Base-by-base conservation (phyloP, 2,797 vertebrate species). In the Labroides dimidiatus region DNA sequence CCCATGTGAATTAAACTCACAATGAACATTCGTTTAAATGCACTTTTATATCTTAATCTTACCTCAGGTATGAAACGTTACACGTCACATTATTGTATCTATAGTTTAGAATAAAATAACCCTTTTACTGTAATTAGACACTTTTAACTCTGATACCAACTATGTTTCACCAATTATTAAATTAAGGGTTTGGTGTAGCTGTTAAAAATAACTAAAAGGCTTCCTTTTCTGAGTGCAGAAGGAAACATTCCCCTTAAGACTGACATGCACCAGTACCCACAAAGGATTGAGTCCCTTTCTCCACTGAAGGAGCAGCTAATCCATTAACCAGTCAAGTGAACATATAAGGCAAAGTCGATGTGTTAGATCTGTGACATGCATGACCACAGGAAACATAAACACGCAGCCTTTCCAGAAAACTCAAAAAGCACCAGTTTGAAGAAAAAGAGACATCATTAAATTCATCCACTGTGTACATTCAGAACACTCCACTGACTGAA, bases 291-390 rank as follows among this genome's bases (percentile, higher is more conserved):
- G 48, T 74, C 19, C 60, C 42, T 69, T 81, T 50, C 51, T 73
- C 69, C 36, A 64, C 27, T 77, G 70, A 57, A 69, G 60, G 52
- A 63, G 21, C 50, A 52, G 67, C 69, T 79, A 72, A 86, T 81
- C 72, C 61, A 89, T 84, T 77, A 78, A 77, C 57, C 61, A 78
- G 63, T 23, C 56, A 24, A 76, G 56, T 71, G 76, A 67, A 77
- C 19, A 30, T 55, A 50, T 50, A 6, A 59, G 56, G 41, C 59
- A 24, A 14, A 69, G 58, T 19, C 53, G 57, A 43, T 10, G 17
- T 51, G 45, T 69, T 76, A 2, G 55, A 42, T 60, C 54, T 50
- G 52, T 77, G 68, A 67, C 75, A 74, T 70, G 60, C 51, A 67
- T 64, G 67, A 75, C 71, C 63, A 77, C 15, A 44, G 54, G 15